Percentiles rank a stretch among this genome's conserved stretches.
Evolutionary conservation across 2,888 invertebrate genomes (phyloP).

Genomic region (Biston betularia): DNA sequence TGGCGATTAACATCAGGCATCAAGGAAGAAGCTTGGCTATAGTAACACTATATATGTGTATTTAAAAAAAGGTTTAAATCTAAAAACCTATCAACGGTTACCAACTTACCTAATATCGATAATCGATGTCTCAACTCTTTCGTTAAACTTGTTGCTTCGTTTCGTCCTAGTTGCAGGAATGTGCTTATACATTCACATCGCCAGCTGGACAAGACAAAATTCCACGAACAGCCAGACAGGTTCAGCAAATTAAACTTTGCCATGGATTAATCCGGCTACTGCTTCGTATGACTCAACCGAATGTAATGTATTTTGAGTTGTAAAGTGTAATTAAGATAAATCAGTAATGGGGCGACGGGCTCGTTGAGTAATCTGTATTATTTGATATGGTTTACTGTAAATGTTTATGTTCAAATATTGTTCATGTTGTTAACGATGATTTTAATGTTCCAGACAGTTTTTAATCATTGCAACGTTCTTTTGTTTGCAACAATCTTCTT

Average conservation of each 20-base stretch:
- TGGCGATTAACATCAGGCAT: too few species aligned
- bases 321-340: conserved; percentile 24
- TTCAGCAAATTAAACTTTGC: conserved; percentile 24
- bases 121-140: conserved; percentile 3
- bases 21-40: too few species aligned
- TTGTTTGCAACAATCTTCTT: too few species aligned
- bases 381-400: neutral
- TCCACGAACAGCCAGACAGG: conserved; percentile 36
- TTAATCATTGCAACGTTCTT: neutral
- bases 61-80: neutral
- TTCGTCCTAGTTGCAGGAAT: conserved; percentile 18
- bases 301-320: conserved; percentile 21
- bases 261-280: conserved; percentile 4
- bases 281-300: conserved; percentile 29
- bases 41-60: too few species aligned
- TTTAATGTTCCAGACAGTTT: neutral
- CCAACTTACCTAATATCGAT: neutral
- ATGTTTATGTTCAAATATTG: neutral
- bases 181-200: conserved; percentile 33
- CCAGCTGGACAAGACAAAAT: conserved; percentile 12
- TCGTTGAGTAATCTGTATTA: conserved; percentile 3
- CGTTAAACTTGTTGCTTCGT: neutral
- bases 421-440: neutral
- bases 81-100: neutral
- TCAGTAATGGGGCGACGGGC: conserved; percentile 11